Base-by-base conservation (phyloP, 2,888 invertebrate species). In the Luperina nickerlii region DNA sequence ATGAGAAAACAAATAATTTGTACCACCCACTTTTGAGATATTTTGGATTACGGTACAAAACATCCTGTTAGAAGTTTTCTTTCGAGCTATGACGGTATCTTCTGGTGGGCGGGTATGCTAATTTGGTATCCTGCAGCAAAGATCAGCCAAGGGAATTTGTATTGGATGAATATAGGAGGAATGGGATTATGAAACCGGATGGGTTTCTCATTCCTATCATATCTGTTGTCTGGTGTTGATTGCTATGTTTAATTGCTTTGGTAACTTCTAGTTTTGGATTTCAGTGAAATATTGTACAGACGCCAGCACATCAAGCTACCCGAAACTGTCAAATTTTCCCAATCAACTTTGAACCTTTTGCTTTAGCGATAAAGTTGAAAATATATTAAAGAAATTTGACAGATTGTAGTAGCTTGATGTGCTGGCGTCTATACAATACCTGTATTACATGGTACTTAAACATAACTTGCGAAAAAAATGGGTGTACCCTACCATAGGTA, bases 51-150 rank as follows among this genome's bases (percentile, higher is more conserved):
- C 76, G 66, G 81, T 88, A 87, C 84, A 84, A 84, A 90, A 90
- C 92, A 92, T 93, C 92, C 92, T 90, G 90, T 70, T 75, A 13
- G 38, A 69, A 51, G 38, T 62, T n/a, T 38, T 45, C 32, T 74
- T 79, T 87, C 48, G 62, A 57, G 65, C 20, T n/a, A 70, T 85
- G 81, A 85, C 67, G 69, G 45, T 72, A 75, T 75, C 20, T 62
- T 11, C 2, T 67, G 15, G 87, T 84, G 78, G 84, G 84, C 2
- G 85, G 18, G 24, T 42, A 51, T 75, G 24, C 42, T 72, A 54
- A 65, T 68, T 63, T 51, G 57, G 80, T 84, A 42, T 68, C 48
- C 71, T 66, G 60, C 62, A 51, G 66, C 4, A 66, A 27, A 57
- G 63, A 71, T 57, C 66, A 74, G 66, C 87, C 77, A 86, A 86